A percentile compares a stretch with the other conserved stretches of the same genome.
Conservation (phyloP, 1,140 invertebrate species). For the Rhynchophorus ferrugineus region DNA sequence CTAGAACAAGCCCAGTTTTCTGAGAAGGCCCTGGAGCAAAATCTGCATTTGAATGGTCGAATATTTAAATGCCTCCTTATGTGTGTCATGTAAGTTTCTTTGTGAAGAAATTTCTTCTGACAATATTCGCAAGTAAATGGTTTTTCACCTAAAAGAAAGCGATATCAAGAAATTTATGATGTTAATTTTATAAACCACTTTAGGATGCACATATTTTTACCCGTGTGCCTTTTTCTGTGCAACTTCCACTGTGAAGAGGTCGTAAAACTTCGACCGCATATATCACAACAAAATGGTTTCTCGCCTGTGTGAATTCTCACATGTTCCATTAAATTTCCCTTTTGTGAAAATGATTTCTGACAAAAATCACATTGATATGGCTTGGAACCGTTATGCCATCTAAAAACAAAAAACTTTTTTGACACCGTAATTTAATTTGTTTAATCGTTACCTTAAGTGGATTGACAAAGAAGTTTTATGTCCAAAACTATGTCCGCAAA, state of each 20-base stretch:
- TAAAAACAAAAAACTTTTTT: constrained; percentile 2
- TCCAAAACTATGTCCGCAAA: constrained; percentile 68
- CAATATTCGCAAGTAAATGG: constrained; percentile 57
- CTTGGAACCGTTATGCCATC: constrained; percentile 49
- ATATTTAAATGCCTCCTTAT: constrained; percentile 55
- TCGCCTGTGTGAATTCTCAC: constrained; percentile 54
- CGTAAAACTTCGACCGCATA: constrained; percentile 63
- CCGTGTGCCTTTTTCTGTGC: constrained; percentile 54
- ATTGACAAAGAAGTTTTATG: constrained; percentile 65
- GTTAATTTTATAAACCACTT: too few relatives aligned
- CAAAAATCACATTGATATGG: constrained; percentile 54
- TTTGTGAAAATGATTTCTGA: constrained; percentile 54
- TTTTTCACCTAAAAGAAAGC: constrained; percentile 38
- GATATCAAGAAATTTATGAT: neutral
- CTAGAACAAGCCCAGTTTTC: constrained; percentile 61
- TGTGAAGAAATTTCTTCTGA: constrained; percentile 53
- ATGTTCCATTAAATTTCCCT: constrained; percentile 54
- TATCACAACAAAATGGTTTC: constrained; percentile 55
- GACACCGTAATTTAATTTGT: constrained; percentile 39
- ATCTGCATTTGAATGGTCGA: constrained; percentile 58
- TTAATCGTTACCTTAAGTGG: constrained; percentile 45
- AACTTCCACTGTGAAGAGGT: constrained; percentile 60
- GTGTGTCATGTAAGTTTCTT: constrained; percentile 57
- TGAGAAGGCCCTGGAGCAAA: constrained; percentile 49
- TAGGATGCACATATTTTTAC: constrained; percentile 52